Evolutionary conservation across 2,888 invertebrate genomes (phyloP).

Genomic region (Meganola albula): DNA sequence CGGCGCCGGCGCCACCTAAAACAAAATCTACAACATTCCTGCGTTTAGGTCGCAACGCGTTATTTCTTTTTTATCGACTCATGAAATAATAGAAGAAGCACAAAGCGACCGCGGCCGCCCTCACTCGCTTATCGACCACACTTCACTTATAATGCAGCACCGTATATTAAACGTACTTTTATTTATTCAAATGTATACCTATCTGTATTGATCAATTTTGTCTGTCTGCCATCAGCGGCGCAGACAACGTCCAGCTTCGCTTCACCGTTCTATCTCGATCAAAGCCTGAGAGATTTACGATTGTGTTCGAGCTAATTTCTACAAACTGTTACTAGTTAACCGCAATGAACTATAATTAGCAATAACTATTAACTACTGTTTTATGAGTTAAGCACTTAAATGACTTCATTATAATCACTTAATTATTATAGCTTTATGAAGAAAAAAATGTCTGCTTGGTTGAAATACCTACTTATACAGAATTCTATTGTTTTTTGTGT

Average conservation of each 20-base stretch:
- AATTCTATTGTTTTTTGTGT: too few relatives aligned
- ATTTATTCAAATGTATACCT: conserved; percentile 27
- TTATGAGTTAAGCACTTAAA: too few relatives aligned
- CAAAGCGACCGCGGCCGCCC: conserved; percentile 44
- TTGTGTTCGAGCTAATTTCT: too few relatives aligned
- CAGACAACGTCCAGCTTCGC: not conserved
- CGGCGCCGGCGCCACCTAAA: conserved; percentile 74
- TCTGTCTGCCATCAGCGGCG: conserved; percentile 3
- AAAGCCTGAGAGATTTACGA: too few relatives aligned
- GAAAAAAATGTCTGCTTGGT: too few relatives aligned
- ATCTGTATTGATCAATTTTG: conserved; percentile 13
- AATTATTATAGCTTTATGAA: too few relatives aligned
- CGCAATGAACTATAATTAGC: too few relatives aligned
- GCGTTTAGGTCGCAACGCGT: conserved; percentile 60
- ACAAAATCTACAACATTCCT: conserved; percentile 69
- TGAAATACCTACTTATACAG: too few relatives aligned
- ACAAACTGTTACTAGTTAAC: too few relatives aligned
- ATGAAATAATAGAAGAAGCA: conserved; percentile 66
- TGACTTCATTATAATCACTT: too few relatives aligned
- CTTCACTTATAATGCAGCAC: conserved; percentile 26
- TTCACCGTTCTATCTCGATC: not conserved
- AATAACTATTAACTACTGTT: too few relatives aligned
- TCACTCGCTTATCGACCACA: conserved; percentile 19
- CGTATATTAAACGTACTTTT: conserved; percentile 21
- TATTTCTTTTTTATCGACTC: conserved; percentile 70